Evolutionary conservation across 2,797 vertebrate genomes (phyloP).

Genomic region (Tokudaia muenninki): DNA sequence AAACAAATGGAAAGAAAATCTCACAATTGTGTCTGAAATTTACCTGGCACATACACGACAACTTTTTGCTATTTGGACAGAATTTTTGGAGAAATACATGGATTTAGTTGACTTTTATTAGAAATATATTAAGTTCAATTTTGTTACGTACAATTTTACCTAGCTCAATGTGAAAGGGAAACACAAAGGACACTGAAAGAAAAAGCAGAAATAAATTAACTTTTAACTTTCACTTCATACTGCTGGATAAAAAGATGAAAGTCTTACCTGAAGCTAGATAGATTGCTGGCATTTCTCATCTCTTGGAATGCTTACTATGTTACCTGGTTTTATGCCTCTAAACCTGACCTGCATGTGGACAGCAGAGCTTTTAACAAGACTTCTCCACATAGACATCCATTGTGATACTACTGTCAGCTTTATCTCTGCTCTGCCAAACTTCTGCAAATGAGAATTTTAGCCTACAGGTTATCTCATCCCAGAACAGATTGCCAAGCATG

Average conservation of each 20-base stretch:
- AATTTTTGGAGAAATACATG: neutral
- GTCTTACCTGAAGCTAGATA: neutral
- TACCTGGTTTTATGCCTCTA: neutral
- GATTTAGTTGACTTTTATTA: constrained; percentile 12
- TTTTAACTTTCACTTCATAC: neutral
- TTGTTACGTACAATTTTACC: neutral
- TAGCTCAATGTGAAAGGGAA: neutral
- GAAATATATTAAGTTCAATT: neutral
- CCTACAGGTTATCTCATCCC: constrained; percentile 56
- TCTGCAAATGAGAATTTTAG: constrained; percentile 67
- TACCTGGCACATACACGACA: neutral
- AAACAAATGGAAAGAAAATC: neutral
- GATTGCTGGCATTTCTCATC: neutral
- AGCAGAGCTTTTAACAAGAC: neutral
- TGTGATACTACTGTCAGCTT: constrained; percentile 16
- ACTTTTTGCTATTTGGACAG: neutral
- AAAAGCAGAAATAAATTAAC: neutral
- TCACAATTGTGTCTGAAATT: neutral
- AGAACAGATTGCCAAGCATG: neutral
- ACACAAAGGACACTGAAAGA: neutral
- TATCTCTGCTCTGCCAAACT: constrained; percentile 24
- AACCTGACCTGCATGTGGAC: neutral
- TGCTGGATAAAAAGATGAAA: neutral
- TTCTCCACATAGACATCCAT: neutral
- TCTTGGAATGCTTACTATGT: neutral